Base-by-base conservation (phyloP, 2,888 invertebrate genomes). In the Caenorhabditis drosophilae region DNA sequence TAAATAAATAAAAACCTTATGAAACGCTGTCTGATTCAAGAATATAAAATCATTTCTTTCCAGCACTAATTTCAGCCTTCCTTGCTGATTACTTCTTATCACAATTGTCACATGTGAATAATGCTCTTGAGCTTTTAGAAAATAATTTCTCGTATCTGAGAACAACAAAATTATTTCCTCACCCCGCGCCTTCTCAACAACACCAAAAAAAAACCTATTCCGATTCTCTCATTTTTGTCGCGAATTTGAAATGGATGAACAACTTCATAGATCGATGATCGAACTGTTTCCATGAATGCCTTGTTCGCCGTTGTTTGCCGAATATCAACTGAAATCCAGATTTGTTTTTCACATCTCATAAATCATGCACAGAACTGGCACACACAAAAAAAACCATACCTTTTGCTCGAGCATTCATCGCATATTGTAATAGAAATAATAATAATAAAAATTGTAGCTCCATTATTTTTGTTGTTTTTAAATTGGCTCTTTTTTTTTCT, bases 231-330 rank as follows among this genome's bases (percentile, higher is more conserved):
- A 54, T 77, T 75, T 45, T 84, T 82, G 49, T 84, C 84, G 11
- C 84, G 78, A 20, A 86, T 76, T 75, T 85, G 85, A 61, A 85
- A 84, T 1, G 86, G 86, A 72, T 84, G 84, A 35, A 86, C 84
- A 45, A 85, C 78, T 62, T 84, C 84, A 70, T 83, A 84, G 9
- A 84, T 83, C 23, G 77, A 78, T 40, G 82, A 78, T 12, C 83
- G 83, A 45, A 84, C 79, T 35, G 77, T 75, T 45, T 80, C 76
- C 54, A 84, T 77, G 64, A 85, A 78, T 40, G 80, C 82, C 48
- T 81, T 82, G 73, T 85, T 85, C 48, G 75, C 67, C 1, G 69
- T 58, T n/a, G 78, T 71, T 55, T 81, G 75, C 0, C 76, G 73
- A 18, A 78, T 51, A 57, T 77, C 75, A 9, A 74, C 77, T 77